Base-by-base conservation (phyloP, 64 coral and sea anemone species). In the Porites australiensis region DNA sequence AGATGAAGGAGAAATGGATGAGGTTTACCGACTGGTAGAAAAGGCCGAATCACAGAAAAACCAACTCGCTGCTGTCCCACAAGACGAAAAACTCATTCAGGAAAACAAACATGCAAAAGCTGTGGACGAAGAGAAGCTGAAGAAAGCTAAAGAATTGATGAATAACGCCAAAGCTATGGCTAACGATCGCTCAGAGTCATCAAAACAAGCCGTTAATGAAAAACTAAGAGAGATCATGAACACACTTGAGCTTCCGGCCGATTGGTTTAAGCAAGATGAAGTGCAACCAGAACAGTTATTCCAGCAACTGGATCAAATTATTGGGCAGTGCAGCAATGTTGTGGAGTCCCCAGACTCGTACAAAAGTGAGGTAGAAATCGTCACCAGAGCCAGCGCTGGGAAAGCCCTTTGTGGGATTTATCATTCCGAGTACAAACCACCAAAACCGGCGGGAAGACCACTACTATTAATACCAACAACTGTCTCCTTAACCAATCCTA, bases 1-100 rank as follows among this genome's bases (percentile, higher is more conserved):
- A 13, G 71, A 57, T 13, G 8, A 74, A 43, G 78, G 78, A 74
- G 79, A 92, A 84, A 92, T 83, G 53, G 7, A 23, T 2, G 67
- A 72, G 10, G 79, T 92, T 48, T 12, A 46, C 4, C 2, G 54
- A 59, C 19, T 92, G 27, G 27, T 84, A 62, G 45, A 60, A 52
- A 21, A 46, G 50, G 79, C 89, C 0, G 79, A 75, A 20, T 74
- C 67, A 0, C 15, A n/a, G 13, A 37, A 37, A 1, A 37, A 37
- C 1, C 45, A 2, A 2, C 65, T 48, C 0, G 20, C 54, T 13
- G 10, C n/a, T 13, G 50, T 48, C 79, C 52, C 21, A 50, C 18
- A 78, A 3, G 44, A 79, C 6, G 1, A 63, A 19, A 21, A 23
- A 45, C 11, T 45, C 6, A 9, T 64, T 21, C 2, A 78, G 37